Conservation (phyloP, 2,113 vertebrate species). For the Serilophus lunatus region DNA sequence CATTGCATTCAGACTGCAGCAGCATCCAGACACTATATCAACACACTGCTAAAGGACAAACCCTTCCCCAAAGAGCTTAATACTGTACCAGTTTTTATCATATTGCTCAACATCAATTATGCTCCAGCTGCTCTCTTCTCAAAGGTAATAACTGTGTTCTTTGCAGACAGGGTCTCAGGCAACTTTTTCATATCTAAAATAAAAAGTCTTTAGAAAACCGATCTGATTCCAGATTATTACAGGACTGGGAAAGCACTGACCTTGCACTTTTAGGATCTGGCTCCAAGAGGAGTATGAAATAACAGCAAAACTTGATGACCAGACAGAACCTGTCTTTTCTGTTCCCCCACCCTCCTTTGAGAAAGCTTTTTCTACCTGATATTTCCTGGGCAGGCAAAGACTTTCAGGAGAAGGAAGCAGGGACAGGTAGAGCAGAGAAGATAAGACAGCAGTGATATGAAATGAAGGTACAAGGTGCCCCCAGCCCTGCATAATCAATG, state of each 20-base stretch:
- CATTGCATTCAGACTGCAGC: not conserved
- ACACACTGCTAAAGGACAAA: conserved; percentile 36
- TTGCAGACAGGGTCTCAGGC: not conserved
- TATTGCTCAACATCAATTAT: not conserved
- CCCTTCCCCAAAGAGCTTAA: conserved; percentile 24
- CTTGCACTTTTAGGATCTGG: not conserved
- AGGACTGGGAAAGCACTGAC: not conserved
- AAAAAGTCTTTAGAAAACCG: not conserved
- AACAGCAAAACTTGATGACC: not conserved
- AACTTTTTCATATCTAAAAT: not conserved
- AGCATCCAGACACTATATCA: conserved; percentile 39
- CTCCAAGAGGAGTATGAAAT: not conserved
- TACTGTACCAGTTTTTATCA: not conserved
- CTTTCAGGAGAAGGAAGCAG: not conserved
- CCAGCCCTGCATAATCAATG: conserved; percentile 4
- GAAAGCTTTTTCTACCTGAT: not conserved
- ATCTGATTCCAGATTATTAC: not conserved
- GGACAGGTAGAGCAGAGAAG: not conserved
- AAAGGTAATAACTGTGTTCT: not conserved
- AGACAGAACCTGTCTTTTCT: not conserved
- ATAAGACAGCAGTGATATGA: not conserved
- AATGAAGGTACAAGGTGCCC: conserved; percentile 10
- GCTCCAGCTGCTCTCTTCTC: conserved; percentile 1
- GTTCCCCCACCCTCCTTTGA: not conserved
- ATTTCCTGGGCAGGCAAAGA: not conserved